A percentile compares a stretch with the other conserved stretches of the same genome.
phyloP scores from a whole-genome alignment of 2,888 invertebrate genomes.

The Crocallis elinguaria region DNA sequence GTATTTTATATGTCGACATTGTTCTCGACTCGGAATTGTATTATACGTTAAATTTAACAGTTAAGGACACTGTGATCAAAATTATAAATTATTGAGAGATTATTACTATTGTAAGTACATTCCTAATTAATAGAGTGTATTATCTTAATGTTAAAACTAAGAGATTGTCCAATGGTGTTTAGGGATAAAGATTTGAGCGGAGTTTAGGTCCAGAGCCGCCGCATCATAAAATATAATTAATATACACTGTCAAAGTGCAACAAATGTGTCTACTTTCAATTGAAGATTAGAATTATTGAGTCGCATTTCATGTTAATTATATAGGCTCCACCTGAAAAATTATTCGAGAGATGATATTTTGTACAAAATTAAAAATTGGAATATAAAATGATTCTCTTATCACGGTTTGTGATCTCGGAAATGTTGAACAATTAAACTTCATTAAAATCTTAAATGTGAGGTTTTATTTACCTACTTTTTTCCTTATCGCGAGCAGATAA shows the following conservation, averaged over 20 bases:
- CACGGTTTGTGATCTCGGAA: slow-evolving; percentile 80
- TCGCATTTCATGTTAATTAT: slow-evolving; percentile 68
- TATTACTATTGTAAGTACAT: slow-evolving; percentile 83
- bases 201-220: not conserved
- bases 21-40: slow-evolving; percentile 78
- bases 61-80: slow-evolving; percentile 84
- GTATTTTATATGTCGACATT: slow-evolving; percentile 79
- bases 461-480: slow-evolving; percentile 11
- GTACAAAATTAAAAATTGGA: slow-evolving; percentile 78
- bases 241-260: slow-evolving; percentile 56
- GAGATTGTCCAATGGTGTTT: slow-evolving; percentile 67
- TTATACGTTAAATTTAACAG: slow-evolving; percentile 82
- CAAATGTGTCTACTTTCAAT: slow-evolving; percentile 62
- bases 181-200: slow-evolving; percentile 10
- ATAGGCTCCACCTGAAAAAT: slow-evolving; percentile 62
- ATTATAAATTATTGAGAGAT: slow-evolving; percentile 85
- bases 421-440: slow-evolving; percentile 80
- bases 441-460: slow-evolving; percentile 64
- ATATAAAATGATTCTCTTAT: slow-evolving; percentile 71
- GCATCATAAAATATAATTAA: slow-evolving; percentile 17
- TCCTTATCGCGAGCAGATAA: not conserved
- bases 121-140: slow-evolving; percentile 80
- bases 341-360: slow-evolving; percentile 79
- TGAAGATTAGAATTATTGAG: slow-evolving; percentile 54
- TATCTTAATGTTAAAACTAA: slow-evolving; percentile 72